Evolutionary conservation across 2,797 vertebrate species (phyloP).

Genomic region (Onychomys leucogaster): DNA sequence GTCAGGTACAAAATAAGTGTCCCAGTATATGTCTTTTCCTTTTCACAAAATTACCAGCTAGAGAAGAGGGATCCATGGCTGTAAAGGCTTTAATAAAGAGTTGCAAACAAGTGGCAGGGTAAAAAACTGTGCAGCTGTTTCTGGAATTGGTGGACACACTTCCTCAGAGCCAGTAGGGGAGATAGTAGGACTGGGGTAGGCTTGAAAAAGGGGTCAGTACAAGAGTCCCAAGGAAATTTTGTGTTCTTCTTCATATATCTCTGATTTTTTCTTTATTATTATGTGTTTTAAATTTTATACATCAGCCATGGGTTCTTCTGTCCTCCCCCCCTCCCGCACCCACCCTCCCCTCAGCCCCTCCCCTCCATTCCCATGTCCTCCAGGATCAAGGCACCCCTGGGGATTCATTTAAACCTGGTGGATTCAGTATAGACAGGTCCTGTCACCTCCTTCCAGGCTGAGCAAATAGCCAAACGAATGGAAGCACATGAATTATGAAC

Average conservation of each 20-base stretch:
- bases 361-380: too few species aligned
- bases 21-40: not conserved
- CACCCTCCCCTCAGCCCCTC: too few species aligned
- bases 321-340: too few species aligned
- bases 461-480: too few species aligned
- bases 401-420: too few species aligned
- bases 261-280: too few species aligned
- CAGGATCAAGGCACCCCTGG: too few species aligned
- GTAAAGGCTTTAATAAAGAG: not conserved
- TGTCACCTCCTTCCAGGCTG: too few species aligned
- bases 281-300: too few species aligned
- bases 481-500: too few species aligned
- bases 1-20: not conserved
- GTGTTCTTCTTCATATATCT: not conserved
- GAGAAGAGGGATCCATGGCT: not conserved
- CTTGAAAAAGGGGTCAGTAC: not conserved
- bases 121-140: not conserved
- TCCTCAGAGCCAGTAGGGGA: not conserved
- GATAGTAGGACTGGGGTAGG: fast-evolving
- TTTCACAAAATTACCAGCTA: not conserved
- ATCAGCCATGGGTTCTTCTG: too few species aligned
- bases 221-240: not conserved
- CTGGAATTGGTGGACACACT: not conserved
- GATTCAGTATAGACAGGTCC: too few species aligned
- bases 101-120: not conserved